These are phyloP conservation scores for Erythrocercus mccallii DNA, from an alignment of 2,113 vertebrate genomes.

Conservation along the genomic window DNA sequence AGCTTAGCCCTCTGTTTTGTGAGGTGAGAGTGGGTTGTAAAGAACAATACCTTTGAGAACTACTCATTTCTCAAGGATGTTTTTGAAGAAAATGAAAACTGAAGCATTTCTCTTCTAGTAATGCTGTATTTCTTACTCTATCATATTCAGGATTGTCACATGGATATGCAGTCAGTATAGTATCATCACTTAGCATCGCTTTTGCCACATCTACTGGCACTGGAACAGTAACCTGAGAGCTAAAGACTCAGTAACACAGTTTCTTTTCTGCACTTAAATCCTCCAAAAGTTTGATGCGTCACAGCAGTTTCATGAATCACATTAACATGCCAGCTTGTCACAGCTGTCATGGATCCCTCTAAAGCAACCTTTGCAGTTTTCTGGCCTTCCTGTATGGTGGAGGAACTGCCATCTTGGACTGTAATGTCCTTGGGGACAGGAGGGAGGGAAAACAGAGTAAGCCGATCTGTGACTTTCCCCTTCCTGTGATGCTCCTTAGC, in stretches of 20 bases:
- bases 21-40: neutral
- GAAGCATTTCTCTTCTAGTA: neutral
- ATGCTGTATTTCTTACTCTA: neutral
- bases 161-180: neutral
- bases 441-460: neutral
- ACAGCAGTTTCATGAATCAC: neutral
- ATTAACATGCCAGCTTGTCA: neutral
- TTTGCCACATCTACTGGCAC: neutral
- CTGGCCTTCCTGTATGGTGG: neutral
- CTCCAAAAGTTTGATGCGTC: neutral
- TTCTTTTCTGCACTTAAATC: neutral
- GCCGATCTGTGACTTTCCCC: fast-evolving
- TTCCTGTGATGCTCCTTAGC: neutral
- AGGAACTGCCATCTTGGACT: neutral
- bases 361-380: neutral
- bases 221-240: neutral
- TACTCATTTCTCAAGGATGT: neutral
- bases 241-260: neutral
- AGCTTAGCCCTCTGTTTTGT: neutral
- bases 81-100: neutral
- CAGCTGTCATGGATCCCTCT: neutral
- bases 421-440: neutral
- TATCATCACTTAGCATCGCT: neutral
- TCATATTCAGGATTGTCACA: neutral
- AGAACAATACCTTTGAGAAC: neutral